These are phyloP conservation scores for Caenorhabditis plicata DNA, from an alignment of 2,888 invertebrate genomes.

Conservation along the genomic window DNA sequence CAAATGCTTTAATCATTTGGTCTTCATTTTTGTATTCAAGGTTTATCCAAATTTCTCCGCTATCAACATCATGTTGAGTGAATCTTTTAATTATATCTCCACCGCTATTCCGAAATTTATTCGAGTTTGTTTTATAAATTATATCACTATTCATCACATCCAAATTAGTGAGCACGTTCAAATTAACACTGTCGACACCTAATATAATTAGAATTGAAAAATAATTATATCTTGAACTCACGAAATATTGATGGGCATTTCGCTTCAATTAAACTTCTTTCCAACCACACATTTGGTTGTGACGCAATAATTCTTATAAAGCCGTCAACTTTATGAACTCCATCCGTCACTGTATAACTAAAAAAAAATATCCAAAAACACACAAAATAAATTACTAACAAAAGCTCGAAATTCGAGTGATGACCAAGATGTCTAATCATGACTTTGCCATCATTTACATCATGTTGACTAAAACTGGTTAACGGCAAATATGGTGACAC, in stretches of 20 bases:
- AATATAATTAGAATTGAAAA: not conserved
- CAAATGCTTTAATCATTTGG: conserved; percentile 21
- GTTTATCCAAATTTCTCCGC: conserved; percentile 19
- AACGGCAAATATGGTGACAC: conserved; percentile 46
- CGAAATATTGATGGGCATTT: conserved; percentile 18
- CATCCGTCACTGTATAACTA: conserved; percentile 59
- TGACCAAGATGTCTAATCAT: conserved; percentile 51
- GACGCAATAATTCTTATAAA: conserved; percentile 36
- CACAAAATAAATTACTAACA: not conserved
- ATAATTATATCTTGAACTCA: conserved; percentile 5
- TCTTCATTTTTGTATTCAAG: conserved; percentile 24
- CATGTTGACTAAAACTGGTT: conserved; percentile 39
- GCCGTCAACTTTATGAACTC: conserved; percentile 39
- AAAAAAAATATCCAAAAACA: not conserved
- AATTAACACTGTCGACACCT: conserved; percentile 25
- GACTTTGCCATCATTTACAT: conserved; percentile 38
- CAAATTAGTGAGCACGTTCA: conserved; percentile 48
- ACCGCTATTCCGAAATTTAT: conserved; percentile 14
- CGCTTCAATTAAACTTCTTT: conserved; percentile 13
- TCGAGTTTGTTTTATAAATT: conserved; percentile 30
- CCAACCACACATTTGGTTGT: conserved; percentile 49
- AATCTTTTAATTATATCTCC: conserved; percentile 24
- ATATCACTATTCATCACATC: conserved; percentile 45
- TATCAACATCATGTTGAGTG: conserved; percentile 35
- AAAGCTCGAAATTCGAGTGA: conserved; percentile 25